A percentile compares a stretch with the other conserved stretches of the same genome.
Conservation (phyloP, 2,113 vertebrate species). For the Archilochus colubris region DNA sequence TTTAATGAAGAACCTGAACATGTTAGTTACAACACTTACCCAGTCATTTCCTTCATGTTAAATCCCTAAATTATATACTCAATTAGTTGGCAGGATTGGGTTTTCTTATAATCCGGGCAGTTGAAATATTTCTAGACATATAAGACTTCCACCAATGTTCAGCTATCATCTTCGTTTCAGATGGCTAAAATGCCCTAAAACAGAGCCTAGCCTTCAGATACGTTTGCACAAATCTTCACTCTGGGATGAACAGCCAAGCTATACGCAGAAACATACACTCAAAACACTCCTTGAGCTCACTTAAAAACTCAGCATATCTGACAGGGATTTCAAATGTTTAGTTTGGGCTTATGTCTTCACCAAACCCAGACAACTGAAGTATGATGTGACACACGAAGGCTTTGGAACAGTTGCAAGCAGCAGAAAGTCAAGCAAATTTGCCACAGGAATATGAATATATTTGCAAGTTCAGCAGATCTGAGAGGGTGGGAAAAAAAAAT, state of each 20-base stretch:
- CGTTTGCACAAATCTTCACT: neutral
- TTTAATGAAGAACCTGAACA: neutral
- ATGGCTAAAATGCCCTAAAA: neutral
- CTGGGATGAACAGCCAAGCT: neutral
- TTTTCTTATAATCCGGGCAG: neutral
- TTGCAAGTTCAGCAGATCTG: neutral
- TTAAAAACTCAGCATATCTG: neutral
- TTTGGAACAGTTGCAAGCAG: neutral
- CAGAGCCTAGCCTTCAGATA: neutral
- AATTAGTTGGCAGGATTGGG: neutral
- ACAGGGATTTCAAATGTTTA: neutral
- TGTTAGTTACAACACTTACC: neutral
- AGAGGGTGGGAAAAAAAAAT: neutral
- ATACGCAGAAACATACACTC: neutral
- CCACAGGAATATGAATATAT: neutral
- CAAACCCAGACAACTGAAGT: neutral
- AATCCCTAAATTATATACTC: neutral
- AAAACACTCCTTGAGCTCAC: neutral
- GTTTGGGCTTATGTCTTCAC: neutral
- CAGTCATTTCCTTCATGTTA: neutral
- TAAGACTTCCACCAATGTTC: neutral
- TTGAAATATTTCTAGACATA: neutral
- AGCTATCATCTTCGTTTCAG: neutral
- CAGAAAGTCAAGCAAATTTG: neutral
- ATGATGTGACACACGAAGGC: neutral